Evolutionary conservation across 2,888 invertebrate genomes (phyloP).

Genomic region (Heteropelma amictum): DNA sequence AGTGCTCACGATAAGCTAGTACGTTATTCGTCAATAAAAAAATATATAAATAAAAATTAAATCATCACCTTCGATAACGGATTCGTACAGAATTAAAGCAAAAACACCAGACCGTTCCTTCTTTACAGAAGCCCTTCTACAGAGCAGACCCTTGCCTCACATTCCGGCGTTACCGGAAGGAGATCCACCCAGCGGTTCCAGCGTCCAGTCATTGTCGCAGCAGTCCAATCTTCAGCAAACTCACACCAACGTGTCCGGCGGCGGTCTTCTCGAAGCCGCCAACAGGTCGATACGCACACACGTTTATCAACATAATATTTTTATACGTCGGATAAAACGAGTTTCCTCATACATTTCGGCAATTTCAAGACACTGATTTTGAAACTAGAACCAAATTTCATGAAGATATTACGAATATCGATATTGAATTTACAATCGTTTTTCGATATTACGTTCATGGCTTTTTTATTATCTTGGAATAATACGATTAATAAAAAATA

Average conservation of each 20-base stretch:
- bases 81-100: constrained; percentile 32
- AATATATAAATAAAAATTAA: not conserved
- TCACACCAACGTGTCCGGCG: constrained; percentile 69
- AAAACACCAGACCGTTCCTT: constrained; percentile 52
- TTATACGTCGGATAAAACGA: no score
- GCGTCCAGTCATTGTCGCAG: constrained; percentile 73
- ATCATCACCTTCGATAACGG: constrained; percentile 6
- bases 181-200: constrained; percentile 80
- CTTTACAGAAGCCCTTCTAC: constrained; percentile 92
- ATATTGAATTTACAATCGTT: no score
- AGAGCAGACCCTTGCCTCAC: constrained; percentile 96
- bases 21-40: no score
- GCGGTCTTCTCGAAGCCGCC: constrained; percentile 76
- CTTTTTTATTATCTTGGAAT: no score
- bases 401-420: no score
- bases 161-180: constrained; percentile 91
- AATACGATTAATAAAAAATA: no score
- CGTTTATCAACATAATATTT: no score
- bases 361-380: no score
- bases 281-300: constrained; percentile 68
- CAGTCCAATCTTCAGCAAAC: constrained; percentile 73
- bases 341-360: no score
- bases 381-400: no score
- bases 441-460: no score
- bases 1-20: no score